phyloP scores from a whole-genome alignment of 2,797 vertebrate genomes.

The Syndactyla subalaris region DNA sequence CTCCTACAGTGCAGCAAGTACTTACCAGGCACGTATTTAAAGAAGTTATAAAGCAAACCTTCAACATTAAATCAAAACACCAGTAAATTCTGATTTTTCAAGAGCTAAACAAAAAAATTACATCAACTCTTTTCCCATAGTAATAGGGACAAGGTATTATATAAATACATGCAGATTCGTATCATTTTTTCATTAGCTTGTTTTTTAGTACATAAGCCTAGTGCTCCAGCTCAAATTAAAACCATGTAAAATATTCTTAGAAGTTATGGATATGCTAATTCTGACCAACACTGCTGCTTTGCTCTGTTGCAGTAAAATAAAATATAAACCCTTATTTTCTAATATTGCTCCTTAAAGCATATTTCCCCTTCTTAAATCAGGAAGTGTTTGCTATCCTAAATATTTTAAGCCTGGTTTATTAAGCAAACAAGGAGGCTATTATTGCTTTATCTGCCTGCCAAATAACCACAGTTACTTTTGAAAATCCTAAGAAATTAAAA shows the following conservation, averaged over 20 bases:
- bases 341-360: neutral
- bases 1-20: neutral
- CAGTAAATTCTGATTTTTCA: neutral
- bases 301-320: neutral
- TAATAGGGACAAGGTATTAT: neutral
- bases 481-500: neutral
- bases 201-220: neutral
- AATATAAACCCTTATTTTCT: neutral
- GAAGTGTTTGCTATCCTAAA: neutral
- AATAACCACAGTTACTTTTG: neutral
- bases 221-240: neutral
- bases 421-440: neutral
- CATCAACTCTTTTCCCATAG: neutral
- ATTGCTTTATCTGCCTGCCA: neutral
- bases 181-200: neutral
- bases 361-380: neutral
- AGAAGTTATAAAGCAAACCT: neutral
- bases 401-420: neutral
- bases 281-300: neutral
- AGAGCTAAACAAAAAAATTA: neutral
- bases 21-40: neutral
- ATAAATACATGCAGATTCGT: neutral
- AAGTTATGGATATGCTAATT: neutral
- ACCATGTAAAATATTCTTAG: neutral
- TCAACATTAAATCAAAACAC: neutral